phyloP scores from a whole-genome alignment of 2,888 invertebrate species.

The Hirtodrosophila histrioides region DNA sequence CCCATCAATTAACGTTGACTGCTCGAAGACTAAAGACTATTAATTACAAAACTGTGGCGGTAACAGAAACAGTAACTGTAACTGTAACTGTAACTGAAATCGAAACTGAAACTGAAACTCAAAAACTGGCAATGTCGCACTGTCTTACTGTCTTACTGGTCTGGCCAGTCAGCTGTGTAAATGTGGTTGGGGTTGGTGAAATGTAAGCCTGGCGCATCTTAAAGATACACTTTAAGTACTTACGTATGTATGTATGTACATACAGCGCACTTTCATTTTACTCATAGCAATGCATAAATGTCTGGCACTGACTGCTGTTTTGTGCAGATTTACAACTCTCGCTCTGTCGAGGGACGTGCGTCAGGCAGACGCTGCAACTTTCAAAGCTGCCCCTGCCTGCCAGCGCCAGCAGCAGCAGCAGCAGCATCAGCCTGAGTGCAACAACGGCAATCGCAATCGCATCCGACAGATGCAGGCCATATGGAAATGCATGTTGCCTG shows the following conservation, averaged over 20 bases:
- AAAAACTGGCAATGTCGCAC: slow-evolving; percentile 5
- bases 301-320: slow-evolving; percentile 31
- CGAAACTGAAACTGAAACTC: slow-evolving; percentile 22
- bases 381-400: slow-evolving; percentile 35
- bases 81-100: background rate
- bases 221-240: slow-evolving; percentile 29
- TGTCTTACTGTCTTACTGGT: slow-evolving; percentile 30
- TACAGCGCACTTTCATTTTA: slow-evolving; percentile 67
- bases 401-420: background rate
- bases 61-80: slow-evolving; percentile 1
- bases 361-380: slow-evolving; percentile 48
- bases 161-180: slow-evolving; percentile 53
- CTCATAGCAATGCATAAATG: slow-evolving; percentile 38
- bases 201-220: slow-evolving; percentile 44
- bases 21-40: slow-evolving; percentile 36
- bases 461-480: slow-evolving; percentile 48
- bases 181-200: slow-evolving; percentile 61
- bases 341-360: slow-evolving; percentile 33
- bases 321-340: slow-evolving; percentile 56
- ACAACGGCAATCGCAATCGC: slow-evolving; percentile 5
- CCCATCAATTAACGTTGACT: slow-evolving; percentile 29
- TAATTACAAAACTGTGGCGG: slow-evolving; percentile 47
- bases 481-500: slow-evolving; percentile 24
- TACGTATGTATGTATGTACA: slow-evolving; percentile 9
- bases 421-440: slow-evolving; percentile 23